Evolutionary conservation across 2,797 vertebrate species (phyloP).

Genomic region (Capromys pilorides): DNA sequence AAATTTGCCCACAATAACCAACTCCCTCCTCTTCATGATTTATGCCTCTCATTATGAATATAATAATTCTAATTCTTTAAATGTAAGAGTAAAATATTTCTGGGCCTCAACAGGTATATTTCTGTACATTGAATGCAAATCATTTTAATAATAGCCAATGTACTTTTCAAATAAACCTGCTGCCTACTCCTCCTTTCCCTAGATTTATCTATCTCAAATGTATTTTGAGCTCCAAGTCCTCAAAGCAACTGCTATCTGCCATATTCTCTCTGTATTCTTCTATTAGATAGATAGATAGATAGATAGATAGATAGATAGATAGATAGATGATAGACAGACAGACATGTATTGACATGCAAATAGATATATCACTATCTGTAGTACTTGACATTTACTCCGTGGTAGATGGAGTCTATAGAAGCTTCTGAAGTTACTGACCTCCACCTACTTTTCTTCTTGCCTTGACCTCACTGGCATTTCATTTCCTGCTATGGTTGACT

Average conservation of each 20-base stretch:
- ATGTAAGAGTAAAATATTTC: not conserved
- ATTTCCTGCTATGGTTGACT: not conserved
- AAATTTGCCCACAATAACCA: not conserved
- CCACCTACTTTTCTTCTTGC: not conserved
- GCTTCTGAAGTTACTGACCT: not conserved
- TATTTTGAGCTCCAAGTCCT: not conserved
- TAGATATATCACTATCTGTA: not conserved
- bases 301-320: too few species aligned
- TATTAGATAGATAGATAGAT: not conserved
- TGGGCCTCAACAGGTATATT: not conserved
- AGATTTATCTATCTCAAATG: not conserved
- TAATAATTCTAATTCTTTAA: not conserved
- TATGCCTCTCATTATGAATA: not conserved
- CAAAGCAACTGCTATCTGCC: not conserved
- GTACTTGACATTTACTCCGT: not conserved
- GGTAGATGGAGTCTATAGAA: not conserved
- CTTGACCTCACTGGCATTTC: not conserved
- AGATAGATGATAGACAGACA: too few species aligned
- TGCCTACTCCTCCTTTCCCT: not conserved
- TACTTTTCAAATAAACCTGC: not conserved
- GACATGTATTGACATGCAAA: not conserved
- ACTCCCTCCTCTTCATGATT: slow-evolving; percentile 40
- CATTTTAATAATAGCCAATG: not conserved
- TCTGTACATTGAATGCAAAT: not conserved
- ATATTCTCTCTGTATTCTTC: not conserved